These are phyloP conservation scores for Artibeus jamaicensis DNA, from an alignment of 2,797 vertebrate species.

Conservation along the genomic window DNA sequence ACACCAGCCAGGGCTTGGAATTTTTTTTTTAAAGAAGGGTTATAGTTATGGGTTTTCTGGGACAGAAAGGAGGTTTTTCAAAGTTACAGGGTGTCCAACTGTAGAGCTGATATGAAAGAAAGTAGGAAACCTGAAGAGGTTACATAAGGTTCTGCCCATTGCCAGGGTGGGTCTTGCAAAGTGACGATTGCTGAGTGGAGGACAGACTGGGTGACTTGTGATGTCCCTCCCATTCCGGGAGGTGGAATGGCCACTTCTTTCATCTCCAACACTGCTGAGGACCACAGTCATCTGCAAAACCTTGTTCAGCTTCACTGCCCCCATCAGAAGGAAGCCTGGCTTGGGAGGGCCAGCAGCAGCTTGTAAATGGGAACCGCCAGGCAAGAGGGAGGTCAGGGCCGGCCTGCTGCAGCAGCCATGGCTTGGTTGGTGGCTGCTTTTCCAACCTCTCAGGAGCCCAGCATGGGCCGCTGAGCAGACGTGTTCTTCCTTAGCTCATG, in stretches of 20 bases:
- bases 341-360: not conserved
- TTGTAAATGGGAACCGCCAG: not conserved
- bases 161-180: not conserved
- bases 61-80: not conserved
- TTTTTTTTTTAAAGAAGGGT: not conserved
- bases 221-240: not conserved
- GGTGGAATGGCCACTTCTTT: not conserved
- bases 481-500: not conserved
- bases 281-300: not conserved
- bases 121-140: not conserved
- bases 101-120: not conserved
- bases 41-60: not conserved
- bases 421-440: not conserved
- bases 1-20: too few species aligned
- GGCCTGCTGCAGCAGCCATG: constrained; percentile 14
- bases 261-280: not conserved
- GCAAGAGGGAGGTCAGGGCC: constrained; percentile 48
- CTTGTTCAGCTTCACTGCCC: not conserved
- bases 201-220: not conserved
- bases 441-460: not conserved
- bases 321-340: not conserved
- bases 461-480: not conserved
- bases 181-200: not conserved
- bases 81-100: not conserved
- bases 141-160: not conserved